These are phyloP conservation scores for Sminthurides bifidus DNA, from an alignment of 1,140 invertebrate species.

Conservation along the genomic window DNA sequence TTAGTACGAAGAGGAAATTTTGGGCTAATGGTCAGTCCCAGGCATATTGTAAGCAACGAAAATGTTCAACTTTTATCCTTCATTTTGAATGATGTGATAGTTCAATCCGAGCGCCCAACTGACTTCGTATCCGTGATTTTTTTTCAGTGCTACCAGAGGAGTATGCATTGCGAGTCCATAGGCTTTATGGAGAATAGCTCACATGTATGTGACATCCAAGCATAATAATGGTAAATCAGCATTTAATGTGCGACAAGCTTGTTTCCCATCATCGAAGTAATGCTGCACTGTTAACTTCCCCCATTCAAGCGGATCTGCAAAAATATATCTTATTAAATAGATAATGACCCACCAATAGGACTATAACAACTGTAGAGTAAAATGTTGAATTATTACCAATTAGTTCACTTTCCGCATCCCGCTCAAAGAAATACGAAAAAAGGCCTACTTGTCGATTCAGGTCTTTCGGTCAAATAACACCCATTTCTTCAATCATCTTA, in stretches of 20 bases:
- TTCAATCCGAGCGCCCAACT: constrained; percentile 84
- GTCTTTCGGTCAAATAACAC: constrained; percentile 48
- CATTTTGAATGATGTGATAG: constrained; percentile 54
- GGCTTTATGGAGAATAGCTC: constrained; percentile 64
- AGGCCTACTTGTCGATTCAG: constrained; percentile 56
- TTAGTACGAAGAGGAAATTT: too few relatives aligned
- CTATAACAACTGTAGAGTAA: background rate
- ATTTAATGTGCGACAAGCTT: constrained; percentile 53
- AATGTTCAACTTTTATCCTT: constrained; percentile 33
- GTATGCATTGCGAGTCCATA: constrained; percentile 44
- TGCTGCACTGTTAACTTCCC: constrained; percentile 21
- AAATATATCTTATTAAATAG: background rate
- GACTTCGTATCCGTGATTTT: constrained; percentile 79
- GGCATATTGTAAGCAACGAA: too few relatives aligned
- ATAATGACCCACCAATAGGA: background rate
- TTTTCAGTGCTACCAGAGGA: constrained; percentile 49
- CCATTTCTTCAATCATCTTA: constrained; percentile 43
- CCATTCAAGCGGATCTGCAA: constrained; percentile 14
- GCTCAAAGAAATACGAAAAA: constrained; percentile 89
- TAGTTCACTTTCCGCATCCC: constrained; percentile 66
- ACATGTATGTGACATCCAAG: constrained; percentile 77
- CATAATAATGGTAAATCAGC: constrained; percentile 80
- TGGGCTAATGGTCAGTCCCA: too few relatives aligned
- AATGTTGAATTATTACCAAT: constrained; percentile 43
- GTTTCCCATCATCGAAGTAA: constrained; percentile 25